phyloP scores from a whole-genome alignment of 2,797 vertebrate species.

The Zenarchopterus dispar region DNA sequence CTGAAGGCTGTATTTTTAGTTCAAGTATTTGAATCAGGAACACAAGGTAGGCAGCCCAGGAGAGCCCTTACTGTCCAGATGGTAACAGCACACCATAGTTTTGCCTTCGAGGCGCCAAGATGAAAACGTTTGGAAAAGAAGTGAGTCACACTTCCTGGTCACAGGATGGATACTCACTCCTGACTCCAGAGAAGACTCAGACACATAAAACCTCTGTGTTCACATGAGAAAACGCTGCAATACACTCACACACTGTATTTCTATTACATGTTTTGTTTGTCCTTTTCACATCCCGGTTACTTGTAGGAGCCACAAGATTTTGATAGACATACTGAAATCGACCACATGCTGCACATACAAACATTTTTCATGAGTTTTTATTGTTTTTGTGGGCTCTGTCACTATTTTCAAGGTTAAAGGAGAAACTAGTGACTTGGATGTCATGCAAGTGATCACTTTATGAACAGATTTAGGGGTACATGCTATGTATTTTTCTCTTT shows the following conservation, averaged over 20 bases:
- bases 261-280: slow-evolving; percentile 13
- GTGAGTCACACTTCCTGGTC: slow-evolving; percentile 72
- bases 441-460: no score
- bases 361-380: no score
- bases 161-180: slow-evolving; percentile 52
- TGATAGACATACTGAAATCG: no score
- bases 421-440: no score
- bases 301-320: neutral
- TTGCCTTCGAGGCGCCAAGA: slow-evolving; percentile 61
- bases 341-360: no score
- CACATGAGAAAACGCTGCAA: no score
- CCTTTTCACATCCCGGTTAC: neutral
- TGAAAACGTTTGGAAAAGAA: slow-evolving; percentile 68
- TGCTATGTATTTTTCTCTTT: neutral
- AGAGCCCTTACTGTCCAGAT: slow-evolving; percentile 56
- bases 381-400: no score
- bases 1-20: slow-evolving; percentile 76
- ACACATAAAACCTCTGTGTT: slow-evolving; percentile 1
- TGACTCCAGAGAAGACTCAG: slow-evolving; percentile 38
- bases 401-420: no score
- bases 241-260: slow-evolving; percentile 17
- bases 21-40: slow-evolving; percentile 55
- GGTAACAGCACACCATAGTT: slow-evolving; percentile 57
- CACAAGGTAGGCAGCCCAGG: slow-evolving; percentile 46
- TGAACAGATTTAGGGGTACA: no score